Evolutionary conservation across 2,113 vertebrate species (phyloP).

Genomic region (Labeo catla): DNA sequence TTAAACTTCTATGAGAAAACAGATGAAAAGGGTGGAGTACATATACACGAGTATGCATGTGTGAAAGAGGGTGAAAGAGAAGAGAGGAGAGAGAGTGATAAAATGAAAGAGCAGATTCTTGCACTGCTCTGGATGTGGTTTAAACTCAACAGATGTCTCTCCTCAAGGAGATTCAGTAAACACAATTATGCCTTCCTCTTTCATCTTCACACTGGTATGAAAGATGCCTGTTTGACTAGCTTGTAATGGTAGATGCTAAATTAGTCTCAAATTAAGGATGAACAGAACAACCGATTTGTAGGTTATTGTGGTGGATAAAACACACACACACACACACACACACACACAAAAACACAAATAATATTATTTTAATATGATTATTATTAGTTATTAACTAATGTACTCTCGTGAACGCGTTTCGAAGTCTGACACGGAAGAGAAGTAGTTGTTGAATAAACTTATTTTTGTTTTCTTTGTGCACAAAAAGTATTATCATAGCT

Average conservation of each 20-base stretch:
- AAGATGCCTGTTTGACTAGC: conserved; percentile 1
- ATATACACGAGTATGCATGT: background rate
- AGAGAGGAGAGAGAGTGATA: background rate
- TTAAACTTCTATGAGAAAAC: background rate
- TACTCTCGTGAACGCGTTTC: too few relatives aligned
- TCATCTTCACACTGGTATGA: conserved; percentile 21
- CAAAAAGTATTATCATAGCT: too few relatives aligned
- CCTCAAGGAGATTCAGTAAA: background rate
- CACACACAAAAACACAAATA: too few relatives aligned
- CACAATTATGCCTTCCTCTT: background rate
- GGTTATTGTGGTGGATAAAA: background rate
- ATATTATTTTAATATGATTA: too few relatives aligned
- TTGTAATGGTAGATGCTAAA: background rate
- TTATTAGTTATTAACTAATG: too few relatives aligned
- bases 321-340: too few relatives aligned
- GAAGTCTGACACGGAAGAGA: too few relatives aligned
- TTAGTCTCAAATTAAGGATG: background rate
- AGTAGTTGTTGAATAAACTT: too few relatives aligned
- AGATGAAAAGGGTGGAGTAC: background rate
- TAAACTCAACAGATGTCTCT: background rate
- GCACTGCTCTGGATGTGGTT: background rate
- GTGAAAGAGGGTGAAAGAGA: background rate
- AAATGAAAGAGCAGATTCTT: background rate
- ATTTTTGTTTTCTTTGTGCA: too few relatives aligned
- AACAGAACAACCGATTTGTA: background rate